Base-by-base conservation (phyloP, 2,888 invertebrate species). In the Yponomeuta evonymella region DNA sequence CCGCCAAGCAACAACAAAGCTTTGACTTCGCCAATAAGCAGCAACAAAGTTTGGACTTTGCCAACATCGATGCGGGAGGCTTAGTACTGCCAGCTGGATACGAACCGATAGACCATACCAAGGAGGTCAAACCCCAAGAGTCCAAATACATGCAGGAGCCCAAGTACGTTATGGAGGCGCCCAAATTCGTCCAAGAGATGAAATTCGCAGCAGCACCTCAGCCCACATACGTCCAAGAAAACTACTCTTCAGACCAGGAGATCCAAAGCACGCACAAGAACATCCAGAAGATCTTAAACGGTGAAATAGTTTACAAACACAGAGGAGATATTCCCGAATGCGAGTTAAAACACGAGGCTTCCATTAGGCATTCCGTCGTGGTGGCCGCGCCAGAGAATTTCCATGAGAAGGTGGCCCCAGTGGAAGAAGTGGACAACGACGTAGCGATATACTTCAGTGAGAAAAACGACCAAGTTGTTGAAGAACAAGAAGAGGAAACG, bases 381-480 rank as follows among this genome's bases (percentile, higher is more conserved):
- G 81, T 90, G 0, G 85, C 81, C 10, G 74, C 92, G 0, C 82
- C 93, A 0, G 85, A 87, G 6, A 80, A 74, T 2, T 74, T 81
- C 1, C n/a, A 62, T 9, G 83, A 84, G 1, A 84, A 79, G 62
- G 79, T 79, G 0, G 75, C 79, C 43, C 77, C 86, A 0, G 82
- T 92, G 0, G 83, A 87, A 15, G 87, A 93, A 8, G 81, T 93
- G 6, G 93, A 94, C 48, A 93, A 94, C 70, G 94, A 94, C 70
- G 94, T 94, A 0, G 94, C 94, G 0, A 83, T 94, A 48, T 94
- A 92, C 78, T 94, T 94, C 75, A 86, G 84, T 2, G 82, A 85
- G 2, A 79, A 77, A 29, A 73, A 76, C 67, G 73, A 76, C 67
- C 75, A 75, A 71, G 65, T 71, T 65, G 72, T 76, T 72, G 76